These are phyloP conservation scores for Mamestra configurata DNA, from an alignment of 1,140 invertebrate species.

Conservation along the genomic window DNA sequence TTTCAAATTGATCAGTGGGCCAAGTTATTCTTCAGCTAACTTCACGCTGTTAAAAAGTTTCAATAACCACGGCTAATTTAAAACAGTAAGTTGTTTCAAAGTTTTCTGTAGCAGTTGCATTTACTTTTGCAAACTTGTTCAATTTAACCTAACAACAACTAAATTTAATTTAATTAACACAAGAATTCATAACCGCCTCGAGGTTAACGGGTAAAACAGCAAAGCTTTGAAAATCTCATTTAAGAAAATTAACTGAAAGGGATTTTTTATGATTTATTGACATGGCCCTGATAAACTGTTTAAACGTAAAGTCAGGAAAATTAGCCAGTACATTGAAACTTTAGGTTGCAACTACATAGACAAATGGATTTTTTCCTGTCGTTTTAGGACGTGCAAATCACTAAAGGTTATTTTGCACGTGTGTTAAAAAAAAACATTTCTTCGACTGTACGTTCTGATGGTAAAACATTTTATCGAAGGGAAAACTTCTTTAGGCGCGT, in stretches of 20 bases:
- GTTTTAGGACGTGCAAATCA: too few relatives aligned
- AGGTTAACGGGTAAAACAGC: not conserved
- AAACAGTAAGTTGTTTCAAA: not conserved
- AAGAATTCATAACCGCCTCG: slow-evolving; percentile 13
- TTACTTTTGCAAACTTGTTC: slow-evolving; percentile 16
- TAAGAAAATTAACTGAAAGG: not conserved
- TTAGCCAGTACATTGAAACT: too few relatives aligned
- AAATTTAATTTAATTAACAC: slow-evolving; percentile 21
- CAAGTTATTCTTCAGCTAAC: not conserved
- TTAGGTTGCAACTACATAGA: too few relatives aligned
- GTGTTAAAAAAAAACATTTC: too few relatives aligned
- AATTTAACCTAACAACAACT: not conserved
- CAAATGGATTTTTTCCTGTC: too few relatives aligned
- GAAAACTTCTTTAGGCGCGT: too few relatives aligned
- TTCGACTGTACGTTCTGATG: too few relatives aligned
- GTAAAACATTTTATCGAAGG: too few relatives aligned
- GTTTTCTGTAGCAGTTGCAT: not conserved
- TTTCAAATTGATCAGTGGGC: not conserved
- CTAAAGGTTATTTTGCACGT: too few relatives aligned
- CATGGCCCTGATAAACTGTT: not conserved
- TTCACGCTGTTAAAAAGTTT: not conserved
- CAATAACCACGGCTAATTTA: not conserved
- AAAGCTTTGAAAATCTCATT: slow-evolving; percentile 16
- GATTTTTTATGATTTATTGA: not conserved
- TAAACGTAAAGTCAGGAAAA: not conserved